Evolutionary conservation across 64 coral and sea anemone species (phyloP).

Genomic region (Cladopsammia gracilis): DNA sequence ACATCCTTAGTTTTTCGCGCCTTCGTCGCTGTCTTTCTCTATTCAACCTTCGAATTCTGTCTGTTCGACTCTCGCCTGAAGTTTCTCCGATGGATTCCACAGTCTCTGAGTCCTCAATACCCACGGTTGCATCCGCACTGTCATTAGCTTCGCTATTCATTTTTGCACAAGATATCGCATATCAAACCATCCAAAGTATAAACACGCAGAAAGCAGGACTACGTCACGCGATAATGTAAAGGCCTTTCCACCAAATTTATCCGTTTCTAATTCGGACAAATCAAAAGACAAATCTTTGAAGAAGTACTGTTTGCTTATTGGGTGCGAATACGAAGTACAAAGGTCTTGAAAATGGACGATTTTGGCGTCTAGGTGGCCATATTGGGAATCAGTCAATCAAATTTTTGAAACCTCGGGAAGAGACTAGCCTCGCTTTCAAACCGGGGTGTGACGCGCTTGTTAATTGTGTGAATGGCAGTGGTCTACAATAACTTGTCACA

Average conservation of each 20-base stretch:
- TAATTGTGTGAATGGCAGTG: slow-evolving; percentile 66
- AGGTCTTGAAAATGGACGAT: slow-evolving; percentile 46
- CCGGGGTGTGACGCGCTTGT: slow-evolving; percentile 74
- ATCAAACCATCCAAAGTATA: slow-evolving; percentile 92
- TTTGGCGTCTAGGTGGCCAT: slow-evolving; percentile 88
- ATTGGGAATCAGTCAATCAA: slow-evolving; percentile 96
- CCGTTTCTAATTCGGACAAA: slow-evolving; percentile 61
- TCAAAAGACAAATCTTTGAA: slow-evolving; percentile 9
- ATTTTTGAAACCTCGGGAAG: slow-evolving; percentile 73
- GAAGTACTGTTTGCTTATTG: slow-evolving; percentile 38
- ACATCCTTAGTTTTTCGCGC: slow-evolving; percentile 98
- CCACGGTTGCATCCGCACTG: slow-evolving; percentile 73
- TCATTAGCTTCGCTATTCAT: slow-evolving; percentile 97
- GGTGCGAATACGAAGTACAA: slow-evolving; percentile 44
- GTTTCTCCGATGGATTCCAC: slow-evolving; percentile 74
- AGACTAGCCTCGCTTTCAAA: slow-evolving; percentile 87
- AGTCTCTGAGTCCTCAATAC: slow-evolving; percentile 52
- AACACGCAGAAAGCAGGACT: slow-evolving; percentile 85
- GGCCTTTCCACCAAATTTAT: slow-evolving; percentile 42
- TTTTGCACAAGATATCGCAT: slow-evolving; percentile 97
- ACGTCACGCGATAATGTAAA: slow-evolving; percentile 94
- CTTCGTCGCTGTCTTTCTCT: slow-evolving; percentile 98
- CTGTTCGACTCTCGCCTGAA: slow-evolving; percentile 73
- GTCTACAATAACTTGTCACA: slow-evolving; percentile 73
- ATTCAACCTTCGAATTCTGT: slow-evolving; percentile 96